Evolutionary conservation across 2,113 vertebrate species (phyloP).

Genomic region (Ameiurus melas): DNA sequence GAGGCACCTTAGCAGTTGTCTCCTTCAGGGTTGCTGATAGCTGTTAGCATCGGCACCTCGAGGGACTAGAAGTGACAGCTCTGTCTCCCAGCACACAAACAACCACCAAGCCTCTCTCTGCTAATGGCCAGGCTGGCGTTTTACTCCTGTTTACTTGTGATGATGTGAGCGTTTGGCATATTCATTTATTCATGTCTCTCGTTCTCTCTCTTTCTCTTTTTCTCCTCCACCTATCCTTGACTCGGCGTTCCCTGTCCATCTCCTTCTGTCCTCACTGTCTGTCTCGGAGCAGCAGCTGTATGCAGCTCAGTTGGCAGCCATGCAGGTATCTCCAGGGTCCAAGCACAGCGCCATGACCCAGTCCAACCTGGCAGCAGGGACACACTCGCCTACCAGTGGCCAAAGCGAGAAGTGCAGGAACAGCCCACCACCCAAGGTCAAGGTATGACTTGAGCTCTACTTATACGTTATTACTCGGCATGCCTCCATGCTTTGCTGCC

Average conservation of each 20-base stretch:
- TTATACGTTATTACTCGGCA: conserved; percentile 46
- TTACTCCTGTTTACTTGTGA: conserved; percentile 67
- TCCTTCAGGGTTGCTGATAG: conserved; percentile 70
- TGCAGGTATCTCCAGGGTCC: conserved; percentile 96
- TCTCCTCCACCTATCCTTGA: conserved; percentile 47
- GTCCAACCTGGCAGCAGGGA: conserved; percentile 84
- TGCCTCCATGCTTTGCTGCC: not conserved
- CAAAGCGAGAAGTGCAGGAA: conserved; percentile 90
- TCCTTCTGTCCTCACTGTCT: conserved; percentile 47
- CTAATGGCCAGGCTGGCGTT: conserved; percentile 76
- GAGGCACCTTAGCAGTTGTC: conserved; percentile 69
- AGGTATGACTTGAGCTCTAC: conserved; percentile 75
- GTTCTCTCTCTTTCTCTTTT: conserved; percentile 39
- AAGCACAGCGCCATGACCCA: conserved; percentile 91
- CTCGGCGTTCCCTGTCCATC: conserved; percentile 45
- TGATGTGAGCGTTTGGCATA: conserved; percentile 64
- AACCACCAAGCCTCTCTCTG: conserved; percentile 58
- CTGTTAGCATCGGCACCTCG: conserved; percentile 69
- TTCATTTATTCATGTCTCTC: conserved; percentile 71
- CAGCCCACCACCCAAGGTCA: conserved; percentile 89
- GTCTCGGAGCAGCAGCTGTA: conserved; percentile 87
- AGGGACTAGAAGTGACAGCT: conserved; percentile 62
- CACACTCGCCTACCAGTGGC: conserved; percentile 90
- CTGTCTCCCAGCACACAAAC: conserved; percentile 53
- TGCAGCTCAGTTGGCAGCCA: conserved; percentile 95